phyloP scores from a whole-genome alignment of 2,888 invertebrate species.

The Diaphora mendica region DNA sequence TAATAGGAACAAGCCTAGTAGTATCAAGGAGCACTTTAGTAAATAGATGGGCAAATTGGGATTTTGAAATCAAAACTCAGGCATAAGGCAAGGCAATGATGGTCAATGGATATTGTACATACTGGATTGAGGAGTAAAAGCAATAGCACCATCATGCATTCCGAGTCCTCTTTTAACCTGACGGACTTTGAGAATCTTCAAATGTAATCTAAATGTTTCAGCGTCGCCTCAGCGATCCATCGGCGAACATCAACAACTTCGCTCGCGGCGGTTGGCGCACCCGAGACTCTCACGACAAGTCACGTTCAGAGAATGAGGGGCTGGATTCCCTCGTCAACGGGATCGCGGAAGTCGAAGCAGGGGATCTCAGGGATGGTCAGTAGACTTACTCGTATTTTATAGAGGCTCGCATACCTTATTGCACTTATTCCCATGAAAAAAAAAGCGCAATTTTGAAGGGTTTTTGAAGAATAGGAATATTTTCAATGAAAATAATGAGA shows the following conservation, averaged over 20 bases:
- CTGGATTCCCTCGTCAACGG: conserved; percentile 94
- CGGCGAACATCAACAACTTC: conserved; percentile 95
- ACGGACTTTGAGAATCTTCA: not conserved
- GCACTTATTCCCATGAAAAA: too few species aligned
- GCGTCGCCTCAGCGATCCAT: conserved; percentile 96
- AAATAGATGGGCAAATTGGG: too few species aligned
- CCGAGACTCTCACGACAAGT: conserved; percentile 89
- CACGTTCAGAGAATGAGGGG: conserved; percentile 96
- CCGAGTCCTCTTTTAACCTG: not conserved
- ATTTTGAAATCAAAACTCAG: too few species aligned
- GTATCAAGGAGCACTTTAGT: not conserved
- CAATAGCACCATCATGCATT: not conserved
- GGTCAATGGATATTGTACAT: too few species aligned
- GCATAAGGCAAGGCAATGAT: too few species aligned
- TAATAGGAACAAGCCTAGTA: not conserved
- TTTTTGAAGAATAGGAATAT: too few species aligned
- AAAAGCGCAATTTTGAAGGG: too few species aligned
- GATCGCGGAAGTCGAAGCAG: conserved; percentile 96
- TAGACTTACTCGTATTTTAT: not conserved
- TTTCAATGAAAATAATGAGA: too few species aligned
- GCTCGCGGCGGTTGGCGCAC: conserved; percentile 93
- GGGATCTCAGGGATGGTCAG: conserved; percentile 90
- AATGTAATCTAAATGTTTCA: conserved; percentile 66
- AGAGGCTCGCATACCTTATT: conserved; percentile 7
- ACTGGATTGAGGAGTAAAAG: not conserved